Evolutionary conservation across 1,140 invertebrate genomes (phyloP), one percentile per base, ranked within the genome.

Genomic region (Amphibalanus amphitrite): DNA sequence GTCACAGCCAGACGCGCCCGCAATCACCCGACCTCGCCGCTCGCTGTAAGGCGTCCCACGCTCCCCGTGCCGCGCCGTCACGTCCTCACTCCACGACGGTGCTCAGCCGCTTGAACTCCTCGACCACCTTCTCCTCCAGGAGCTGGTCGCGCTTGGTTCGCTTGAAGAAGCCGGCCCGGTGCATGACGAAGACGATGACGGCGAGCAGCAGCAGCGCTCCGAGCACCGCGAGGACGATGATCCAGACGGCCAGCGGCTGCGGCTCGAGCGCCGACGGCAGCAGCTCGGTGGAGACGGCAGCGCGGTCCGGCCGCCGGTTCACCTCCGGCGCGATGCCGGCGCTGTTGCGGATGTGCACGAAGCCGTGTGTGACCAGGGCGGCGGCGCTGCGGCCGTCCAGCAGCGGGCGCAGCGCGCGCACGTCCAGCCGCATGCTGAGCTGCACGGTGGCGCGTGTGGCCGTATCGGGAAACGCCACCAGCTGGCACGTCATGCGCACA

Each of bases 141-240:
- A 59, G 20, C 69, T 69, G 70, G 59, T 74, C 73, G 29, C 71
- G 67, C 69, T 74, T 65, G 25, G 25, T 29, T 28, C 71, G 68
- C 73, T 64, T 29, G 70, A 70, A 65, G 64, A 65, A 65, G 4
- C 64, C 64, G 4, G 23, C 71, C 67, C 71, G 71, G 40, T 72
- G 71, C 8, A 74, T 29, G 20, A 30, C 65, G 70, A 71, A 72
- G 15, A 71, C 70, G 28, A 74, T 23, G 3, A 72, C 71, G 13
- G 29, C 47, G 59, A 74, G 67, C 28, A 74, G 73, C 33, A 74
- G 40, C 25, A 74, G 70, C 13, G 70, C 73, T 3, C 69, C 73
- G 20, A 74, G 64, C 25, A 74, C 71, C 23, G 73, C 73, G 30
- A 72, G 28, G 1, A 74, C 68, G 59, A 72, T 72, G 28, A 72